phyloP scores from a whole-genome alignment of 2,113 vertebrate genomes.

The Amphiprion percula region DNA sequence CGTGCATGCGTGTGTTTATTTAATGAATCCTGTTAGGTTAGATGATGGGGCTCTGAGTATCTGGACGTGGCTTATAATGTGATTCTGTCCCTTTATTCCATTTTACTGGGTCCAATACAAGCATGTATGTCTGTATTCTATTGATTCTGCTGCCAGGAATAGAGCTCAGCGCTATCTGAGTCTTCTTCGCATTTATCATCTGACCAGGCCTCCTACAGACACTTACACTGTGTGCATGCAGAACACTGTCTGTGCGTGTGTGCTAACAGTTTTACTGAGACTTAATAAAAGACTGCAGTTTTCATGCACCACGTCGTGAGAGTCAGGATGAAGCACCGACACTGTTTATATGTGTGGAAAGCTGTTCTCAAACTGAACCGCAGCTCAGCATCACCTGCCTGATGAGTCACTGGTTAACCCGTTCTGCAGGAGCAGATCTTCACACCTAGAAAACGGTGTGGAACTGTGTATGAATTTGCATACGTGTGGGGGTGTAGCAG shows the following conservation, averaged over 20 bases:
- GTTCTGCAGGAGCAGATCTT: constrained; percentile 6
- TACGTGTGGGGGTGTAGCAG: constrained; percentile 40
- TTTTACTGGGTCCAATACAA: constrained; percentile 55
- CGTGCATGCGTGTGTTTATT: constrained; percentile 25
- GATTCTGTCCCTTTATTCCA: constrained; percentile 64
- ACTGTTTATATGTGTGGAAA: neutral
- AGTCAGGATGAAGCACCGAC: neutral
- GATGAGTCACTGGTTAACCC: neutral
- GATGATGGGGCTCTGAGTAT: constrained; percentile 60
- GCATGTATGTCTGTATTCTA: constrained; percentile 38
- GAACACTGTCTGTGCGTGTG: neutral
- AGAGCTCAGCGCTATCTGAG: constrained; percentile 35
- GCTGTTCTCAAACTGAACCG: constrained; percentile 7
- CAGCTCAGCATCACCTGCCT: neutral
- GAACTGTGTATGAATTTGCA: constrained; percentile 35
- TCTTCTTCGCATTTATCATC: constrained; percentile 31
- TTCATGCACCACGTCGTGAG: neutral
- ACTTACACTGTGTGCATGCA: constrained; percentile 11
- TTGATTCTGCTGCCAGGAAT: constrained; percentile 69
- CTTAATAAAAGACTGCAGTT: neutral
- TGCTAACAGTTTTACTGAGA: neutral
- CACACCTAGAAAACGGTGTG: constrained; percentile 25
- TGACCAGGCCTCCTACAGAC: constrained; percentile 39
- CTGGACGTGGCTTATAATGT: constrained; percentile 68
- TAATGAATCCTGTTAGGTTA: constrained; percentile 56